These are phyloP conservation scores for Apocheima hispidaria DNA, from an alignment of 2,888 invertebrate genomes.

Conservation along the genomic window DNA sequence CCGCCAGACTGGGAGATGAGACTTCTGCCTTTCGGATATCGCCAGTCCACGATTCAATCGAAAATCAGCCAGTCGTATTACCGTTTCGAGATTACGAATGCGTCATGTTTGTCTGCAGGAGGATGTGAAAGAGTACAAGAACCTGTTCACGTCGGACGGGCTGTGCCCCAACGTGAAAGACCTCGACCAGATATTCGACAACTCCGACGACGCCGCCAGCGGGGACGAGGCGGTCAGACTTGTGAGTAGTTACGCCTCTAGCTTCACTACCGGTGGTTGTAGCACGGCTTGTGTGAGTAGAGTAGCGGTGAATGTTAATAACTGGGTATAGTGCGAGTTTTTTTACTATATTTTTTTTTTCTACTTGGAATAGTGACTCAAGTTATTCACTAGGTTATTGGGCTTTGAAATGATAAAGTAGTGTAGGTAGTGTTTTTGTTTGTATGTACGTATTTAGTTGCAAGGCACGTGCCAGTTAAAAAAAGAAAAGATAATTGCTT, in stretches of 20 bases:
- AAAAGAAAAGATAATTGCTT: too few species aligned
- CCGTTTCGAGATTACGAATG: not conserved
- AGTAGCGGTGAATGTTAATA: not conserved
- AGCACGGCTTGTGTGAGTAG: not conserved
- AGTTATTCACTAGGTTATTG: too few species aligned
- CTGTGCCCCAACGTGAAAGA: conserved; percentile 95
- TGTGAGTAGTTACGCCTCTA: conserved; percentile 69
- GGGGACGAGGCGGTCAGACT: conserved; percentile 94
- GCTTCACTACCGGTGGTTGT: not conserved
- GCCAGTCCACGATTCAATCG: too few species aligned
- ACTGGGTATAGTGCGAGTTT: not conserved
- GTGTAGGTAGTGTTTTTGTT: too few species aligned
- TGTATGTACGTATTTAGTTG: too few species aligned
- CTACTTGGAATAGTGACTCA: too few species aligned
- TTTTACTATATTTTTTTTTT: too few species aligned
- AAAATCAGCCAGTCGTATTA: not conserved
- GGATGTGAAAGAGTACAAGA: conserved; percentile 86
- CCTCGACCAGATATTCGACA: conserved; percentile 97
- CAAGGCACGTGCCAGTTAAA: too few species aligned
- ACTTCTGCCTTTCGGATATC: too few species aligned
- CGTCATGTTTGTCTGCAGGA: conserved; percentile 61
- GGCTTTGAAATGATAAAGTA: too few species aligned
- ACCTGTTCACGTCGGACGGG: conserved; percentile 95
- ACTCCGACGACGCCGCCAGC: conserved; percentile 95
- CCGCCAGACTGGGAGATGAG: too few species aligned